phyloP scores from a whole-genome alignment of 2,113 vertebrate genomes.

The Apodemus sylvaticus region DNA sequence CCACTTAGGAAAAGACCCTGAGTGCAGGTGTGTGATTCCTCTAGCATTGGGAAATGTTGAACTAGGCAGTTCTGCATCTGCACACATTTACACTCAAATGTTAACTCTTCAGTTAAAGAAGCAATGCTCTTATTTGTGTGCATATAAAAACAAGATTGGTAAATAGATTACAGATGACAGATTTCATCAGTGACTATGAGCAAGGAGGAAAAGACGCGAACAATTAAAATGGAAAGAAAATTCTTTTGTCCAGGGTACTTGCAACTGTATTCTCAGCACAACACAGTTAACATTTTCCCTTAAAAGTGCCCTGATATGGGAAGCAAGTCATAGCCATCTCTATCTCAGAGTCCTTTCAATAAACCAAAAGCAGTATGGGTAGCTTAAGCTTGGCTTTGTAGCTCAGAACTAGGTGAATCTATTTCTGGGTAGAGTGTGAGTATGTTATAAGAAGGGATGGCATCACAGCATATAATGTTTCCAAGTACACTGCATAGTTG shows the following conservation, averaged over 20 bases:
- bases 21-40: not conserved
- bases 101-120: not conserved
- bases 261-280: not conserved
- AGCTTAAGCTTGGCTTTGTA: not conserved
- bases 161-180: not conserved
- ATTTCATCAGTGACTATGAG: not conserved
- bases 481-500: too few species aligned
- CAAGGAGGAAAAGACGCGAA: not conserved
- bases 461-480: too few species aligned
- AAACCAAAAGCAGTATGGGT: not conserved
- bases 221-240: not conserved
- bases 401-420: not conserved
- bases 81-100: not conserved
- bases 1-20: too few species aligned
- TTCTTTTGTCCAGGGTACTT: not conserved
- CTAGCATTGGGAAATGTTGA: not conserved
- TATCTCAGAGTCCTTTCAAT: not conserved
- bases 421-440: not conserved
- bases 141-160: not conserved
- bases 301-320: not conserved
- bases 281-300: not conserved
- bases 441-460: too few species aligned
- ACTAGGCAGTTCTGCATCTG: fast-evolving
- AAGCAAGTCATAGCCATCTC: not conserved
- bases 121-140: not conserved